Percentiles rank a stretch among this genome's conserved stretches.
phyloP scores from a whole-genome alignment of 1,140 invertebrate species.

The Homalodisca vitripennis region DNA sequence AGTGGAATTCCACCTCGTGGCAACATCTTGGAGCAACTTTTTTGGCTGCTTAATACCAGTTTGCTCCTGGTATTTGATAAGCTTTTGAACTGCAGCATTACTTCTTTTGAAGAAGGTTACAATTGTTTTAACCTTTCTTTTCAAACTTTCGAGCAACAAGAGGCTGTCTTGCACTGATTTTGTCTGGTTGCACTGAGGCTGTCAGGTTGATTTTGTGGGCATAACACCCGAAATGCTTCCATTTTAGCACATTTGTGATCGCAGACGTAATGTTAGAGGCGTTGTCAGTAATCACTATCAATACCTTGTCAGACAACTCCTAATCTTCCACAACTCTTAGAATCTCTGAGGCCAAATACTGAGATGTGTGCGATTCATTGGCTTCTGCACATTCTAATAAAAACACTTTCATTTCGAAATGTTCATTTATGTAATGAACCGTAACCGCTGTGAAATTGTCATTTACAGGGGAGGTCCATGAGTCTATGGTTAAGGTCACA shows the following conservation, averaged over 20 bases:
- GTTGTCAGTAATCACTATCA: slow-evolving; percentile 1
- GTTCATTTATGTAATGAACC: not conserved
- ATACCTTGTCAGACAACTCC: not conserved
- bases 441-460: slow-evolving; percentile 14
- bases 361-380: slow-evolving; percentile 10
- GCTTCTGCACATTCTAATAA: not conserved
- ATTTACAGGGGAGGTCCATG: slow-evolving; percentile 14
- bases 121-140: not conserved
- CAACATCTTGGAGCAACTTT: slow-evolving; percentile 43
- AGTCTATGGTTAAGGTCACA: not conserved
- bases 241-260: not conserved
- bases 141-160: not conserved
- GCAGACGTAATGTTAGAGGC: not conserved
- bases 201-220: slow-evolving; percentile 21
- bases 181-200: too few species aligned
- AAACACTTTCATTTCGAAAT: not conserved
- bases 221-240: slow-evolving; percentile 27
- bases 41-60: slow-evolving; percentile 30
- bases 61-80: slow-evolving; percentile 14
- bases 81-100: slow-evolving; percentile 10
- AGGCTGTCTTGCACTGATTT: not conserved
- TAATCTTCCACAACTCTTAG: slow-evolving; percentile 1
- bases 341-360: slow-evolving; percentile 5
- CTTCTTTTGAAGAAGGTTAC: slow-evolving; percentile 15
- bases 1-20: slow-evolving; percentile 45